Percentiles rank a stretch among this genome's conserved stretches.
Conservation (phyloP, 2,797 vertebrate species). For the Trachops cirrhosus region DNA sequence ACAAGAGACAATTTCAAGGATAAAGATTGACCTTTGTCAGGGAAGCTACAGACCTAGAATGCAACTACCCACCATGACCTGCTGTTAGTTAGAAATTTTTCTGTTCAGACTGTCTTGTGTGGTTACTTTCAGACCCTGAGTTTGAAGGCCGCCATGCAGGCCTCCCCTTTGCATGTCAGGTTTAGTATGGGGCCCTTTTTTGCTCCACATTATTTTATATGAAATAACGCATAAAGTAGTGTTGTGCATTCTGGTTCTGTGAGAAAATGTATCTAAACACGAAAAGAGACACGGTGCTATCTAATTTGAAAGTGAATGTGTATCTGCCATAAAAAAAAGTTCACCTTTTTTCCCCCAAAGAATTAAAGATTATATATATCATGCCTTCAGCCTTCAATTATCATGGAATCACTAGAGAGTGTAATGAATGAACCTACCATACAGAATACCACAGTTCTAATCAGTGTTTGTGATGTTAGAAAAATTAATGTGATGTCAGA, state of each 20-base stretch:
- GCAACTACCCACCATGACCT: background rate
- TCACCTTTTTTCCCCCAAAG: background rate
- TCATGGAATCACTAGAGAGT: background rate
- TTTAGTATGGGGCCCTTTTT: background rate
- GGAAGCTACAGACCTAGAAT: background rate
- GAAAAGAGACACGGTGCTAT: background rate
- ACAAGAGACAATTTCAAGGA: background rate
- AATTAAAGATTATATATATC: background rate
- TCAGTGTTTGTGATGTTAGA: background rate
- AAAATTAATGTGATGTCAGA: background rate
- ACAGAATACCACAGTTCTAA: background rate
- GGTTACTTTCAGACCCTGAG: background rate
- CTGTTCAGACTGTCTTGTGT: background rate
- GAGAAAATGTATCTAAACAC: background rate
- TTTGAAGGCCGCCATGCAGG: background rate
- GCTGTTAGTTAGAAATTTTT: background rate
- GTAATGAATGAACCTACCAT: background rate
- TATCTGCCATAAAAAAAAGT: background rate
- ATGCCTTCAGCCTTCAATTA: background rate
- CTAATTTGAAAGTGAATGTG: slow-evolving; percentile 8
- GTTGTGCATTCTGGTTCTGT: background rate
- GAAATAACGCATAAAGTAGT: background rate
- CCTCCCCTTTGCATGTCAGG: background rate
- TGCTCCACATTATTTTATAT: background rate
- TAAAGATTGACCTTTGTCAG: background rate